These are phyloP conservation scores for Drosophila prosaltans DNA, from an alignment of 1,140 invertebrate species.

Conservation along the genomic window DNA sequence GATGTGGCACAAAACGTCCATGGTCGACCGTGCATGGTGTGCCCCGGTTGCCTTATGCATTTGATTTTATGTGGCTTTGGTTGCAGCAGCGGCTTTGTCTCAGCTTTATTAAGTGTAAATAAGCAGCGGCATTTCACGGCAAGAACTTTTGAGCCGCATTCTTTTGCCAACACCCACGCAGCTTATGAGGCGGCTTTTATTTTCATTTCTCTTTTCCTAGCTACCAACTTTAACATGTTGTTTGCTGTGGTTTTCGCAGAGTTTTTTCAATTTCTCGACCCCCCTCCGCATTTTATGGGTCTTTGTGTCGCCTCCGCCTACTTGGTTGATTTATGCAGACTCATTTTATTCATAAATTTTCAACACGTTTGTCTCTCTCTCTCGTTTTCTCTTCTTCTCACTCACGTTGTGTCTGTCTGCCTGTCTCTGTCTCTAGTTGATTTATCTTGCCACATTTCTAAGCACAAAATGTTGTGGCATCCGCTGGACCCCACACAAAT, in stretches of 20 bases:
- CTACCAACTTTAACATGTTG: conserved; percentile 12
- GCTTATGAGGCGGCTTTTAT: background rate
- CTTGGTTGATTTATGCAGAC: conserved; percentile 69
- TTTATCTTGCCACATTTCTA: conserved; percentile 76
- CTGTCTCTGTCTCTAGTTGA: conserved; percentile 38
- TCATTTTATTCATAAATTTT: conserved; percentile 81
- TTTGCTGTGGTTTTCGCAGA: background rate
- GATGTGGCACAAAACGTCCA: conserved; percentile 7
- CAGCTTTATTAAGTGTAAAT: conserved; percentile 78
- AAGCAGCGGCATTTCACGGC: conserved; percentile 74
- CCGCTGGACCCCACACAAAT: conserved; percentile 63
- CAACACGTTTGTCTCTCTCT: conserved; percentile 55
- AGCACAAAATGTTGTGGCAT: conserved; percentile 56
- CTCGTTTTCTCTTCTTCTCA: background rate
- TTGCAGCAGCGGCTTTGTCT: conserved; percentile 49
- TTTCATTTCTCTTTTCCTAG: background rate
- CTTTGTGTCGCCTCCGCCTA: conserved; percentile 29
- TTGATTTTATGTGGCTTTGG: conserved; percentile 51
- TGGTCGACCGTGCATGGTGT: background rate
- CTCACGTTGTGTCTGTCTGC: background rate
- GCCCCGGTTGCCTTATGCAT: conserved; percentile 27
- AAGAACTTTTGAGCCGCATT: conserved; percentile 20
- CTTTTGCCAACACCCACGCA: background rate
- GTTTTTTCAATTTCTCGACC: conserved; percentile 16
- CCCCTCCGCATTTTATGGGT: background rate